Conservation (phyloP, 2,888 invertebrate species). For the Pseudoips prasinana region DNA sequence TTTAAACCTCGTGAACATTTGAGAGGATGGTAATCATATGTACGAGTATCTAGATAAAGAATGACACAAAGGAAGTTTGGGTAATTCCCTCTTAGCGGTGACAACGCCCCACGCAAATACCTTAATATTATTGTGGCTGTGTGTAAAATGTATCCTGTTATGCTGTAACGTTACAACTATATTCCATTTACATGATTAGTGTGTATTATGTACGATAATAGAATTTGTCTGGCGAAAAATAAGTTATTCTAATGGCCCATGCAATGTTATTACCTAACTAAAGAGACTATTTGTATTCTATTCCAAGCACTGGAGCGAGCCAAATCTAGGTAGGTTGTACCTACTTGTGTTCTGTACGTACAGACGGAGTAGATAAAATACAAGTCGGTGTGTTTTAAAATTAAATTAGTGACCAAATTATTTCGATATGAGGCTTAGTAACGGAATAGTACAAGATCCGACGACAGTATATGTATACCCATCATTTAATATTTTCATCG, state of each 20-base stretch:
- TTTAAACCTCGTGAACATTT: conserved; percentile 13
- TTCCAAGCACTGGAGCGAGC: too few relatives aligned
- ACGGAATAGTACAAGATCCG: too few relatives aligned
- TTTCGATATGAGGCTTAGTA: too few relatives aligned
- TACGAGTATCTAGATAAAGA: not conserved
- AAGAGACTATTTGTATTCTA: not conserved
- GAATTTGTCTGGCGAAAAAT: not conserved
- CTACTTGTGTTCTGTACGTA: too few relatives aligned
- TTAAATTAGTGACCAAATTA: too few relatives aligned
- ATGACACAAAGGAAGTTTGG: conserved; percentile 16
- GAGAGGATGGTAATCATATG: conserved; percentile 22
- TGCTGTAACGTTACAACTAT: conserved; percentile 13
- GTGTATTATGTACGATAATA: conserved; percentile 7
- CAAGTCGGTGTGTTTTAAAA: too few relatives aligned
- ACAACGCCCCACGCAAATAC: conserved; percentile 11
- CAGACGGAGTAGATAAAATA: too few relatives aligned
- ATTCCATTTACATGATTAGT: conserved; percentile 25
- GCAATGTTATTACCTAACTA: not conserved
- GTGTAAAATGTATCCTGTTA: conserved; percentile 22
- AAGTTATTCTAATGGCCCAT: not conserved
- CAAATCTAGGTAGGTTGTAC: too few relatives aligned
- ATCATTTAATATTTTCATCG: too few relatives aligned
- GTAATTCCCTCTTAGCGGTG: conserved; percentile 28
- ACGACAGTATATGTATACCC: too few relatives aligned
- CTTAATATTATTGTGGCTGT: conserved; percentile 24